Conservation (phyloP, 1,140 invertebrate species). For the Pogonomyrmex californicus region DNA sequence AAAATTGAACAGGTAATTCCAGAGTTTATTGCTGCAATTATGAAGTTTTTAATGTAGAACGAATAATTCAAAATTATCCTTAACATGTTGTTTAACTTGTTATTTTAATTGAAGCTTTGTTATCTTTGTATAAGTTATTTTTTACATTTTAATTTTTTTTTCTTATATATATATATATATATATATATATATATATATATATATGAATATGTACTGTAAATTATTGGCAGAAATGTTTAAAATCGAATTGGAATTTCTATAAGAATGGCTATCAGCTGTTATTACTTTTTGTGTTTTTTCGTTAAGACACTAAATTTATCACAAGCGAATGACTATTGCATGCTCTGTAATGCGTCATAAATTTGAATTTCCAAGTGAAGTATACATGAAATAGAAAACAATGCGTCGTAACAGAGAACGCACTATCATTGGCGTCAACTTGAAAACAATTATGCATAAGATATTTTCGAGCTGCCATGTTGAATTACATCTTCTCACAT, state of each 20-base stretch:
- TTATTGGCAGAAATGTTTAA: not conserved
- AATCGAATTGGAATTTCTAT: conserved; percentile 14
- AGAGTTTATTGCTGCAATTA: not conserved
- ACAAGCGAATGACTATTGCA: conserved; percentile 21
- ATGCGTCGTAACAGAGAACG: conserved; percentile 27
- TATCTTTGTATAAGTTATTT: not conserved
- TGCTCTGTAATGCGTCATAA: conserved; percentile 38
- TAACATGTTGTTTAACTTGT: not conserved
- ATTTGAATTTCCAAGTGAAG: conserved; percentile 35
- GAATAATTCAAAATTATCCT: not conserved
- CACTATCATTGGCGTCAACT: conserved; percentile 7
- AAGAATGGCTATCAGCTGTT: conserved; percentile 41
- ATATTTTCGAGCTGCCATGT: not conserved
- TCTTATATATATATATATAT: not conserved
- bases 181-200: no score
- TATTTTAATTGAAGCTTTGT: conserved; percentile 5
- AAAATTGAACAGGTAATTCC: conserved; percentile 10
- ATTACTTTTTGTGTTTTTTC: conserved; percentile 20
- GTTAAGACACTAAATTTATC: conserved; percentile 31
- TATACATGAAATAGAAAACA: conserved; percentile 40
- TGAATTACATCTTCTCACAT: not conserved
- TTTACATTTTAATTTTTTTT: conserved; percentile 17
- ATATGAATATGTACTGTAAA: conserved; percentile 11
- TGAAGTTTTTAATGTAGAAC: not conserved
- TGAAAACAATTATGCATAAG: not conserved